A percentile compares a stretch with the other conserved stretches of the same genome.
Evolutionary conservation across 2,888 invertebrate species (phyloP).

Genomic region (Hermodice carunculata): DNA sequence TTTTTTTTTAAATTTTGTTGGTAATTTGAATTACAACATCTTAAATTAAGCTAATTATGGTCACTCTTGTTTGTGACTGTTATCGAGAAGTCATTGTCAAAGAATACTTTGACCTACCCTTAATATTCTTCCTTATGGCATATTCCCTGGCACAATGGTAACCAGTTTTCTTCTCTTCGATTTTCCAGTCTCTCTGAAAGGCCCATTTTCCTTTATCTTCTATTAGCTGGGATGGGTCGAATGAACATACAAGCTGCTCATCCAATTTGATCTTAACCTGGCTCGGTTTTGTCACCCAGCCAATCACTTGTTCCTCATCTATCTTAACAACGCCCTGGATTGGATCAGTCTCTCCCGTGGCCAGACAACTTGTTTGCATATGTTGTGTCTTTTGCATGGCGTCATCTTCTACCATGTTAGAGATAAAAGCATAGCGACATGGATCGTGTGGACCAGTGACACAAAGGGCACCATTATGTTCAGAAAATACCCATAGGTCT

Average conservation of each 20-base stretch:
- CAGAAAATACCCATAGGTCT: conserved; percentile 50
- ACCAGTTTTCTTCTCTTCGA: conserved; percentile 40
- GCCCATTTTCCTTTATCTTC: conserved; percentile 33
- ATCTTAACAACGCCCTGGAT: conserved; percentile 25
- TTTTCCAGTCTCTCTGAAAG: conserved; percentile 43
- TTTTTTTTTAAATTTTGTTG: too few relatives aligned
- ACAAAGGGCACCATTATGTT: conserved; percentile 26
- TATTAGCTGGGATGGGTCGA: conserved; percentile 32
- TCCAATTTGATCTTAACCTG: conserved; percentile 43
- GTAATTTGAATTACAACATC: too few relatives aligned
- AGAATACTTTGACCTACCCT: too few relatives aligned
- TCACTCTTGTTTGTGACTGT: too few relatives aligned
- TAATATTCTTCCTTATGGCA: conserved; percentile 22
- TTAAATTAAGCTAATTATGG: too few relatives aligned
- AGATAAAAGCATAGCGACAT: conserved; percentile 48
- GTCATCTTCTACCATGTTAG: conserved; percentile 35
- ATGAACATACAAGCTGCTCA: conserved; percentile 27
- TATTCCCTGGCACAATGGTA: conserved; percentile 43
- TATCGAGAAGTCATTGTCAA: too few relatives aligned
- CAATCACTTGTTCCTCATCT: conserved; percentile 34
- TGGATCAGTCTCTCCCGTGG: conserved; percentile 33
- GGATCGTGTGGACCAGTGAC: conserved; percentile 50
- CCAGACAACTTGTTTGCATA: conserved; percentile 32
- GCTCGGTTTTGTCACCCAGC: conserved; percentile 40
- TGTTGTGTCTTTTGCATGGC: conserved; percentile 7